These are phyloP conservation scores for Lumbricus terrestris DNA, from an alignment of 2,888 invertebrate species.

Conservation along the genomic window DNA sequence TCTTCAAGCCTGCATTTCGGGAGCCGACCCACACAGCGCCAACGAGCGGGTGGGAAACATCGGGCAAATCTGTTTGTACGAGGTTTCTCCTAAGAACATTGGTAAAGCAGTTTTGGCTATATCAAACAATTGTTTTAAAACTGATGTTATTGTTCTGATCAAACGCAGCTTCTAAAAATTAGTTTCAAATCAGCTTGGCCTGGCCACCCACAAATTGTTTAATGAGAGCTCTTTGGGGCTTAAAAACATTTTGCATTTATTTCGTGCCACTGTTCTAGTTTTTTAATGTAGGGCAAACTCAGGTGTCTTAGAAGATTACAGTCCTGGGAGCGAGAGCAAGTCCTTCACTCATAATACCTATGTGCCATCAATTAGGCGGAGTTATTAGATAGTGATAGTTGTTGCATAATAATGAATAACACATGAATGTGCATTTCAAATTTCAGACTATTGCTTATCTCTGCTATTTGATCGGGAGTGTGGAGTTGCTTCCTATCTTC, in stretches of 20 bases:
- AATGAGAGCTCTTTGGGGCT: no score
- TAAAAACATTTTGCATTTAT: no score
- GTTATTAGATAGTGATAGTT: no score
- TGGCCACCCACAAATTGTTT: neutral
- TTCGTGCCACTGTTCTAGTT: no score
- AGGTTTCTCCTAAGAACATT: slow-evolving; percentile 48
- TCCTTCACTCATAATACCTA: neutral
- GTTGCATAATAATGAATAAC: neutral
- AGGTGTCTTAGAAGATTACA: no score
- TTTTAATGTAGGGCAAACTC: no score
- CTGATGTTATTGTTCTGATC: neutral
- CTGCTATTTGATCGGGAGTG: slow-evolving; percentile 50
- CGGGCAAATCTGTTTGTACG: slow-evolving; percentile 48
- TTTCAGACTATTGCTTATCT: slow-evolving; percentile 51
- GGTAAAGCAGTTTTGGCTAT: slow-evolving; percentile 39
- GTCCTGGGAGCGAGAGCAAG: no score
- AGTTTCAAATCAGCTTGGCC: neutral
- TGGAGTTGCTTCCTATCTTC: slow-evolving; percentile 49
- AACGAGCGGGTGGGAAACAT: slow-evolving; percentile 48
- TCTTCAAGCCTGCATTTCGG: neutral
- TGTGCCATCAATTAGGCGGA: neutral
- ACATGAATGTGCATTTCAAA: neutral
- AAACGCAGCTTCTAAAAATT: neutral
- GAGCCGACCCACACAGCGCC: slow-evolving; percentile 17
- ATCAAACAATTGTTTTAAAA: neutral